A percentile compares a stretch with the other conserved stretches of the same genome.
These are phyloP conservation scores for Hypsopygia costalis DNA, from an alignment of 2,888 invertebrate genomes.

Conservation along the genomic window DNA sequence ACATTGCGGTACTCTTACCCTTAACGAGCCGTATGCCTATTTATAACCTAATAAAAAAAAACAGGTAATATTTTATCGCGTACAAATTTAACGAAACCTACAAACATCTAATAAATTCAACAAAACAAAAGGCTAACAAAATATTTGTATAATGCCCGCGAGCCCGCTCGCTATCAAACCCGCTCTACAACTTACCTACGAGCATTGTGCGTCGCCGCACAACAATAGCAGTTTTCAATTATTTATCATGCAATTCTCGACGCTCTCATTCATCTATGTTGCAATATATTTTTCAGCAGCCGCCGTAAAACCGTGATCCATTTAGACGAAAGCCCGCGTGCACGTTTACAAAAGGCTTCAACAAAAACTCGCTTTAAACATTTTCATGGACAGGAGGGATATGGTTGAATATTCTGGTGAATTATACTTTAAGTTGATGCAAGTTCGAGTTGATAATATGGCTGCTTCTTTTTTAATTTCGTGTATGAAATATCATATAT, in stretches of 20 bases:
- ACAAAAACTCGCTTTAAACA: constrained; percentile 17
- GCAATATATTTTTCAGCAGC: constrained; percentile 50
- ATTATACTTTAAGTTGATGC: constrained; percentile 31
- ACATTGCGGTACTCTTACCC: too few species aligned
- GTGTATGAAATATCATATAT: too few species aligned
- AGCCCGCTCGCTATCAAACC: not conserved
- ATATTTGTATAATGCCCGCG: not conserved
- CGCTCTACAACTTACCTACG: constrained; percentile 3
- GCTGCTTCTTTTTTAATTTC: too few species aligned
- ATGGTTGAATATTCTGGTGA: constrained; percentile 17
- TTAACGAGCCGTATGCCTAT: too few species aligned
- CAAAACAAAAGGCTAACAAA: constrained; percentile 6
- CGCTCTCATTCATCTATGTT: constrained; percentile 50
- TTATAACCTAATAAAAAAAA: too few species aligned
- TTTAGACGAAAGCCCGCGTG: constrained; percentile 20
- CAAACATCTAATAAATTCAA: too few species aligned
- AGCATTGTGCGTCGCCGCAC: constrained; percentile 17
- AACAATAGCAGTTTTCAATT: constrained; percentile 41
- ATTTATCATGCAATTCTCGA: constrained; percentile 53
- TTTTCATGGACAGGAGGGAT: constrained; percentile 10
- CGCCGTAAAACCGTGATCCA: constrained; percentile 27
- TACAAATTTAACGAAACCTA: too few species aligned
- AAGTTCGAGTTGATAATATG: too few species aligned
- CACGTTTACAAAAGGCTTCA: constrained; percentile 20
- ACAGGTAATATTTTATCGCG: too few species aligned